These are phyloP conservation scores for Sebastiscus tertius DNA, from an alignment of 2,797 vertebrate genomes.

Conservation along the genomic window DNA sequence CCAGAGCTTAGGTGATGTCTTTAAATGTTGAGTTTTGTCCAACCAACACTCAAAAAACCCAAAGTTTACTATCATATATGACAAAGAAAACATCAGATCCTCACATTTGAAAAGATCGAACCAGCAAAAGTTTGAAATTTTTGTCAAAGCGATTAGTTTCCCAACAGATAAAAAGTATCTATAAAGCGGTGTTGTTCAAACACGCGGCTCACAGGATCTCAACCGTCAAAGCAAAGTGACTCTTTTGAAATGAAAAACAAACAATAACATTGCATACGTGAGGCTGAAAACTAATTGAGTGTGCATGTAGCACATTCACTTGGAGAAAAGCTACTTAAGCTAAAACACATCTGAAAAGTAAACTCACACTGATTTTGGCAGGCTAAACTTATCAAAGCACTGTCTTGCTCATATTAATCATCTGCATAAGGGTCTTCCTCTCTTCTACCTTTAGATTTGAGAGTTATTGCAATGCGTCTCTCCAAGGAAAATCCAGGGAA, in stretches of 20 bases:
- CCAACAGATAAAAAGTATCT: background rate
- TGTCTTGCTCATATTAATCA: constrained; percentile 37
- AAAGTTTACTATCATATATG: background rate
- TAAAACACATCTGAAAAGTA: constrained; percentile 5
- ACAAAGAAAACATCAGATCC: background rate
- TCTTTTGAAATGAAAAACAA: background rate
- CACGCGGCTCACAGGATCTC: background rate
- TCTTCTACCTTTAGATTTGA: background rate
- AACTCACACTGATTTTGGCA: background rate
- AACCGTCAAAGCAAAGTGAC: background rate
- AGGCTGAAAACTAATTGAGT: constrained; percentile 5
- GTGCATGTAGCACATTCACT: constrained; percentile 1
- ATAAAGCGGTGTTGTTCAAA: background rate
- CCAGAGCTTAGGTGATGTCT: background rate
- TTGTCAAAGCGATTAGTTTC: background rate
- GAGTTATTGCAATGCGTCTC: constrained; percentile 38
- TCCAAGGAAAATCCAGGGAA: constrained; percentile 15
- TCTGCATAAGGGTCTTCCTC: constrained; percentile 7
- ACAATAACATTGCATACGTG: background rate
- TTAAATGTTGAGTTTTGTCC: background rate
- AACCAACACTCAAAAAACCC: background rate
- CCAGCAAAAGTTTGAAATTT: background rate
- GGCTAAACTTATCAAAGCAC: constrained; percentile 32
- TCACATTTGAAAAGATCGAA: background rate
- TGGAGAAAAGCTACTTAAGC: constrained; percentile 11